phyloP scores from a whole-genome alignment of 1,140 invertebrate species.

The Drosophila kepulauana region DNA sequence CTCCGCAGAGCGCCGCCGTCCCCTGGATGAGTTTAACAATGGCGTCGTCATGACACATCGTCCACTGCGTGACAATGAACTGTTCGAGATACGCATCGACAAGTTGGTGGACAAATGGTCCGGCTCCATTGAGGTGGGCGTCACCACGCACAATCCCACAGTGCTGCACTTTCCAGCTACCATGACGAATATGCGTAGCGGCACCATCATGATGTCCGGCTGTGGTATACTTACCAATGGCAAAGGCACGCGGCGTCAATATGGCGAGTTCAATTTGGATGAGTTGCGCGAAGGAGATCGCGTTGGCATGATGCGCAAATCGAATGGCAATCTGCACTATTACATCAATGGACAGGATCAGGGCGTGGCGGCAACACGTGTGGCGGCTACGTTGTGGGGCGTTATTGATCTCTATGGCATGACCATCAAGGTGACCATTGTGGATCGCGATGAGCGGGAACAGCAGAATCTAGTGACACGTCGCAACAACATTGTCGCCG shows the following conservation, averaged over 20 bases:
- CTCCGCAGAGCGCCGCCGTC: conserved; percentile 93
- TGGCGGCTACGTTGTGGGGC: conserved; percentile 93
- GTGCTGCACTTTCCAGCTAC: conserved; percentile 96
- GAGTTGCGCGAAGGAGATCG: conserved; percentile 95
- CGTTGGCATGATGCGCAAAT: conserved; percentile 92
- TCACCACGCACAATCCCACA: conserved; percentile 96
- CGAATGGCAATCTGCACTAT: conserved; percentile 94
- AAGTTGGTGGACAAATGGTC: conserved; percentile 96
- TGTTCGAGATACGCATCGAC: conserved; percentile 97
- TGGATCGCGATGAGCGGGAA: conserved; percentile 92
- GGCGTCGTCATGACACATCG: conserved; percentile 96
- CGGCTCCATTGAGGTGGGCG: conserved; percentile 96
- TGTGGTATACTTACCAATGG: conserved; percentile 97
- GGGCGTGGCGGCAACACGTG: conserved; percentile 93
- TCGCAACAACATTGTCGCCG: conserved; percentile 87
- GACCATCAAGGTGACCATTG: conserved; percentile 96
- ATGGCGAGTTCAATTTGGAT: conserved; percentile 97
- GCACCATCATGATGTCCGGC: conserved; percentile 98
- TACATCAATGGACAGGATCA: conserved; percentile 97
- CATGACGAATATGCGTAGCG: conserved; percentile 98
- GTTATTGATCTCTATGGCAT: conserved; percentile 98
- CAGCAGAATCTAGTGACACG: conserved; percentile 91
- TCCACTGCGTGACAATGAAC: conserved; percentile 93
- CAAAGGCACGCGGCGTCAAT: conserved; percentile 95
- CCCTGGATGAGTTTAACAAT: conserved; percentile 97